Base-by-base conservation (phyloP, 2,888 invertebrate species). In the Hemistola chrysoprasaria region DNA sequence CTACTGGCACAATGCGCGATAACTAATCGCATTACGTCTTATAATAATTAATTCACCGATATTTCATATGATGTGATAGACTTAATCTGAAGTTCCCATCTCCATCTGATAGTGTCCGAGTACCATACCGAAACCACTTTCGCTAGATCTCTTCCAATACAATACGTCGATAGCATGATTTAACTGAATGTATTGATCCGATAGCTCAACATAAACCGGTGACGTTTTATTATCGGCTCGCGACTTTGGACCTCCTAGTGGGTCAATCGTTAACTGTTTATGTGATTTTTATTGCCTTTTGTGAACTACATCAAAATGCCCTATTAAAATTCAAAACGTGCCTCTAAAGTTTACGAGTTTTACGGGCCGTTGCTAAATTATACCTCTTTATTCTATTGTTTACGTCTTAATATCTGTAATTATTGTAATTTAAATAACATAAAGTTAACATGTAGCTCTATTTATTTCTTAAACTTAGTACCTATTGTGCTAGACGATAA, bases 41-140 rank as follows among this genome's bases (percentile, higher is more conserved):
- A 72, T 70, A 72, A 73, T 81, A 81, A 81, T 80, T 81, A 80
- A 78, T 78, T 78, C 75, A 66, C 71, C 63, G 74, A 80, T 77
- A 78, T 80, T 78, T 78, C 74, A 78, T 78, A 71, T 64, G 59
- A 58, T 56, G 54, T 77, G 78, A 80, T 76, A 65, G 81, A 80
- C 79, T 65, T 73, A 80, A 82, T 83, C 82, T 68, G 33, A 49
- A 53, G 53, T 56, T 64, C 63, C 65, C 75, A 81, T 80, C 75
- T 63, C 58, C 70, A 44, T 75, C 70, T 67, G 75, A 76, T 74
- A 71, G 53, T 60, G 57, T 65, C 65, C 60, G 55, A 71, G 66
- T 65, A 62, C 62, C 50, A 59, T 60, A 66, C 49, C 45, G 46
- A 45, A 47, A 56, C 76, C 74, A 71, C 25, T 59, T 42, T 54